Conservation (phyloP, 2,888 invertebrate genomes). For the Tinea pellionella region DNA sequence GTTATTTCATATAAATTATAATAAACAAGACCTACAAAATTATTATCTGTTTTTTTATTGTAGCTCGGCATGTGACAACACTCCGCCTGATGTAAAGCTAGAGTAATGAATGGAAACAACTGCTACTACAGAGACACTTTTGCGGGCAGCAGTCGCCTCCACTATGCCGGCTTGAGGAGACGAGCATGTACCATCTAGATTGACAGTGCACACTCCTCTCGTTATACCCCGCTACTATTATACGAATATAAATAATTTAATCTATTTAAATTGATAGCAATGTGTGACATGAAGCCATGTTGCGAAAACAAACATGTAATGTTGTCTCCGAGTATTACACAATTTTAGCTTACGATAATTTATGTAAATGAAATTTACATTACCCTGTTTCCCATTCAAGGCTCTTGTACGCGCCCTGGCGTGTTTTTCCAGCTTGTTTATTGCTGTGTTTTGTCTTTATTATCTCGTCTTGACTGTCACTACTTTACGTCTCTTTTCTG, state of each 20-base stretch:
- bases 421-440: slow-evolving; percentile 53
- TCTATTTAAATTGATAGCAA: neutral
- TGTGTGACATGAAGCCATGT: neutral
- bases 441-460: slow-evolving; percentile 55
- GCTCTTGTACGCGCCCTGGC: slow-evolving; percentile 37
- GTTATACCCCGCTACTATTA: too few species aligned
- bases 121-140: too few species aligned
- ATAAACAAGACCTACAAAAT: neutral
- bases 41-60: too few species aligned
- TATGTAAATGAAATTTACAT: slow-evolving; percentile 65
- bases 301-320: slow-evolving; percentile 45
- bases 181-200: too few species aligned
- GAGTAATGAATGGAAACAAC: too few species aligned
- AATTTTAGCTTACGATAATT: slow-evolving; percentile 51
- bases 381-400: slow-evolving; percentile 50
- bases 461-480: slow-evolving; percentile 44
- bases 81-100: too few species aligned
- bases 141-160: too few species aligned
- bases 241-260: neutral
- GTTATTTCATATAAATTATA: neutral
- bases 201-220: too few species aligned
- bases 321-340: slow-evolving; percentile 33
- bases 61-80: too few species aligned
- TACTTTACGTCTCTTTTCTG: slow-evolving; percentile 26
- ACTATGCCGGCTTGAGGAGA: too few species aligned